Base-by-base conservation (phyloP, 2,797 vertebrate genomes). In the Eleutherodactylus coqui region DNA sequence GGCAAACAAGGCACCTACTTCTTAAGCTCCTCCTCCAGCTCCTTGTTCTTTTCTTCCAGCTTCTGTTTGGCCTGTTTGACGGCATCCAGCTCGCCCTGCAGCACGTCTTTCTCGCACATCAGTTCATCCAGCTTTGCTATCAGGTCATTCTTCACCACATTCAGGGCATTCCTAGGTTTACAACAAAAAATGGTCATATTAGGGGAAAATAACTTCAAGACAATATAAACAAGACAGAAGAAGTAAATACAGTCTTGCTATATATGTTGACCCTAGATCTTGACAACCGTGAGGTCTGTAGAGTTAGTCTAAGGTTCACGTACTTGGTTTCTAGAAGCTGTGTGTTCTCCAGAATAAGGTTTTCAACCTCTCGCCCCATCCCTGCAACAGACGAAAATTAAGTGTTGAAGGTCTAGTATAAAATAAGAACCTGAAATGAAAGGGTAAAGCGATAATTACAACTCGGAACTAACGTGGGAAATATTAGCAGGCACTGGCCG, bases 291-390 rank as follows among this genome's bases (percentile, higher is more conserved):
- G n/a, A n/a, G n/a, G n/a, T n/a, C n/a, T n/a, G n/a, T n/a, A n/a
- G n/a, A n/a, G n/a, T n/a, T n/a, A n/a, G n/a, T n/a, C n/a, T n/a
- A 55, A n/a, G 53, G 5, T 9, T n/a, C 9, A 93, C 96, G 95
- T 91, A 99, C 98, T 99, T 99, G 90, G 97, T 98, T 91, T 99
- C 98, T 89, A 99, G 91, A 43, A 99, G 95, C 89, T 99, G 97
- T 19, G 96, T 92, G 88, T 99, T 99, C 93, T 99, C 98, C 79
- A 98, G 94, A 91, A 99, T 99, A 62, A 99, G 97, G 92, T 99
- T 97, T 88, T 99, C 98, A 2, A 99, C 98, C 90, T 99, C 98
- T 86, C 98, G 96, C 79, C 98, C 98, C 98, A 99, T 99, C 92
- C 98, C 98, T 99, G 85, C 89, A 93, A 93, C 8, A 36, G 86